These are phyloP conservation scores for Argynnis bischoffii DNA, from an alignment of 2,888 invertebrate genomes.

Conservation along the genomic window DNA sequence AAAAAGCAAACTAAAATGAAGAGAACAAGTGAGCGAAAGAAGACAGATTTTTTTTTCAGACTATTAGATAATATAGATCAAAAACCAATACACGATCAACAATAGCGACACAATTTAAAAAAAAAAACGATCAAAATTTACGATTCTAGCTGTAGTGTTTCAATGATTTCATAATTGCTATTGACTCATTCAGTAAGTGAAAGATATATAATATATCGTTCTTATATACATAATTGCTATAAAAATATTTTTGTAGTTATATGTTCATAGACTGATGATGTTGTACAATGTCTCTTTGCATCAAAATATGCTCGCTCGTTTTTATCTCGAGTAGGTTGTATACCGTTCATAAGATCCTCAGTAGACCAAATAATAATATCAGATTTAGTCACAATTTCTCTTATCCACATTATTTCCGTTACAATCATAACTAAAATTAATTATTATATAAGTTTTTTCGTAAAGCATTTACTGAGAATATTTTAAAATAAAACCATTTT, in stretches of 20 bases:
- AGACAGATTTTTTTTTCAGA: no score
- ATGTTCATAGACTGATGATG: conserved; percentile 58
- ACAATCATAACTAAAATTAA: conserved; percentile 57
- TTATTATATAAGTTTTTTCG: background rate
- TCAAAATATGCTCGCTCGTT: conserved; percentile 45
- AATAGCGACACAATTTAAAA: no score
- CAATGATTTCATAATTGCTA: no score
- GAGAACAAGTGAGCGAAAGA: no score
- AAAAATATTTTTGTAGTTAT: conserved; percentile 43
- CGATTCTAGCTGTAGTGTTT: no score
- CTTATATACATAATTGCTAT: background rate
- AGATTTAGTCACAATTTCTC: conserved; percentile 60
- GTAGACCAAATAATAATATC: conserved; percentile 62
- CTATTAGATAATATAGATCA: background rate
- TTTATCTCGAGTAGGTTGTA: conserved; percentile 47
- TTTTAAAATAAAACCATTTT: no score
- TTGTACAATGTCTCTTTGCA: conserved; percentile 50
- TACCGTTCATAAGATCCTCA: conserved; percentile 55
- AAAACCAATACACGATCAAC: no score
- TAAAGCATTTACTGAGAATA: no score
- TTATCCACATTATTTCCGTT: conserved; percentile 64
- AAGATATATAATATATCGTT: no score
- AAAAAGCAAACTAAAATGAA: no score
- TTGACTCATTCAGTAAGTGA: no score
- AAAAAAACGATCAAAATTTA: no score